Conservation (phyloP, 2,797 vertebrate species). For the Coreius guichenoti region DNA sequence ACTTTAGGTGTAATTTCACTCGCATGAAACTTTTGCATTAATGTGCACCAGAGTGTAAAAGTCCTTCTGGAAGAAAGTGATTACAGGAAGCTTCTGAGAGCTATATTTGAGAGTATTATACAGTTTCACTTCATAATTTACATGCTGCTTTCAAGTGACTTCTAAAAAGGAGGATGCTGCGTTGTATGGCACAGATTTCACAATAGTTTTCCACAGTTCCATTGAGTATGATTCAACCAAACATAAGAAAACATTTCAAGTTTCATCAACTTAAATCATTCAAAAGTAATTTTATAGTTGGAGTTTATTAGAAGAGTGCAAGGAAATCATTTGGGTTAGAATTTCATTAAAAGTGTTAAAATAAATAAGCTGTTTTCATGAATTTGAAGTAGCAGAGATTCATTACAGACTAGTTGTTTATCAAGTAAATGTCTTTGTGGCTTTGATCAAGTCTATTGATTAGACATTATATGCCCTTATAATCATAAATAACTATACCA, state of each 20-base stretch:
- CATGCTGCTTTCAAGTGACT: neutral
- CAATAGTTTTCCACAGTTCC: neutral
- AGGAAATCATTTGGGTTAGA: neutral
- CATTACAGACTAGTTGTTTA: constrained; percentile 8
- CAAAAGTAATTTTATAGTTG: neutral
- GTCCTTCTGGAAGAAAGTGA: constrained; percentile 9
- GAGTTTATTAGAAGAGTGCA: neutral
- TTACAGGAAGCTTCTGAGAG: neutral
- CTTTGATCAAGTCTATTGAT: constrained; percentile 42
- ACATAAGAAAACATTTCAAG: neutral
- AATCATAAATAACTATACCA: neutral
- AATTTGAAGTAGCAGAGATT: constrained; percentile 9
- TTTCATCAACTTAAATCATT: neutral
- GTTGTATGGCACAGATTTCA: neutral
- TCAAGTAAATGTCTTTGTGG: constrained; percentile 20
- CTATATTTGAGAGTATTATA: neutral
- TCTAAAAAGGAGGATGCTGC: neutral
- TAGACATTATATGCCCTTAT: neutral
- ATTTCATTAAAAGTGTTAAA: neutral
- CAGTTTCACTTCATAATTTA: neutral
- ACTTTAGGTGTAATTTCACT: neutral
- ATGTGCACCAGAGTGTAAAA: neutral
- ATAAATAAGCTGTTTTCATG: neutral
- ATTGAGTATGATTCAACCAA: neutral
- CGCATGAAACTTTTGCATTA: neutral